Conservation (phyloP, 2,797 vertebrate species). For the Esox masquinongy region DNA sequence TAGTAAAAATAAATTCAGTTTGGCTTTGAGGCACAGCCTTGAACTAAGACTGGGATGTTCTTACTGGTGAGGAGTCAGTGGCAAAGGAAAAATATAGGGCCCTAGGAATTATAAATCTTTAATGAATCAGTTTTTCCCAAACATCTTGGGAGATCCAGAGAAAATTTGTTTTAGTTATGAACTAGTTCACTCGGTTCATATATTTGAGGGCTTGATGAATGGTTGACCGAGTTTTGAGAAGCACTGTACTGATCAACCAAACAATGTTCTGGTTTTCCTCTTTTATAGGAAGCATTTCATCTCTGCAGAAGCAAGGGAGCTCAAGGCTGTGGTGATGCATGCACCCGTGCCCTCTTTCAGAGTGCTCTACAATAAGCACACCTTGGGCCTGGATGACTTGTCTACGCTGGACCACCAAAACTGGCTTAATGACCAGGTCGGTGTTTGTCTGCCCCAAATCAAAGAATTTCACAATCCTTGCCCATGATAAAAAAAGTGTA, state of each 20-base stretch:
- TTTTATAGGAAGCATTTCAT: conserved; percentile 56
- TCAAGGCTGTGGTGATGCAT: conserved; percentile 76
- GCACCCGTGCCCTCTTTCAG: conserved; percentile 79
- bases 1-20: too few species aligned
- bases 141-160: too few species aligned
- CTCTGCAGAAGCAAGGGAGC: conserved; percentile 78
- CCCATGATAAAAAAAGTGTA: not conserved
- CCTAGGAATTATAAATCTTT: not conserved
- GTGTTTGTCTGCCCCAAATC: not conserved
- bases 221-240: too few species aligned
- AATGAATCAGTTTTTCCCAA: too few species aligned
- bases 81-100: not conserved
- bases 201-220: too few species aligned
- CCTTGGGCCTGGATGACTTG: conserved; percentile 91
- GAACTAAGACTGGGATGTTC: too few species aligned
- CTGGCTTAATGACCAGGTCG: conserved; percentile 98
- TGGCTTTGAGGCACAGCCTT: not conserved
- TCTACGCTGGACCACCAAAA: conserved; percentile 91
- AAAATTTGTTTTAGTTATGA: too few species aligned
- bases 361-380: conserved; percentile 94
- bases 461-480: not conserved
- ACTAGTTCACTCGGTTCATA: too few species aligned
- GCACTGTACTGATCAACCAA: not conserved
- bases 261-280: not conserved
- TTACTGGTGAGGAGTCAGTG: not conserved